Percentiles rank a stretch among this genome's conserved stretches.
Evolutionary conservation across 1,140 invertebrate genomes (phyloP).

Genomic region (Zaprionus taronus): DNA sequence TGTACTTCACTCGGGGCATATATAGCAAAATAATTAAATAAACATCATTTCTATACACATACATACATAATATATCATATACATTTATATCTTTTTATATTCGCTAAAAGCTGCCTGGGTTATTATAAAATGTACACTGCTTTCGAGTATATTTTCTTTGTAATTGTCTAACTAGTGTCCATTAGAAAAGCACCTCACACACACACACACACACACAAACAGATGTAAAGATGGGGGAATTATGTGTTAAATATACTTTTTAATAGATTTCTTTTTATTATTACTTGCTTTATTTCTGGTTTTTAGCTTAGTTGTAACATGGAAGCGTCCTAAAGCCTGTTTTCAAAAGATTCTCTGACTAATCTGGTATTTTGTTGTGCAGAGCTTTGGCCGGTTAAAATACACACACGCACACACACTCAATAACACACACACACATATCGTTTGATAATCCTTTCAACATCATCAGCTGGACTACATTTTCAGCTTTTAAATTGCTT

Average conservation of each 20-base stretch:
- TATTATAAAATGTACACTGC: conserved; percentile 48
- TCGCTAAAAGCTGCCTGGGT: conserved; percentile 54
- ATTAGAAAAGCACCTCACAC: conserved; percentile 70
- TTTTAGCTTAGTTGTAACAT: conserved; percentile 38
- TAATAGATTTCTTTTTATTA: conserved; percentile 13
- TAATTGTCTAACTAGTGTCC: conserved; percentile 69
- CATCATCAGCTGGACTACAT: conserved; percentile 51
- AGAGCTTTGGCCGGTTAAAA: conserved; percentile 41
- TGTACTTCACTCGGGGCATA: conserved; percentile 1
- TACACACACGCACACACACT: conserved; percentile 33
- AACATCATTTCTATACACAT: conserved; percentile 1
- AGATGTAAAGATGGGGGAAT: conserved; percentile 30
- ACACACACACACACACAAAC: conserved; percentile 39
- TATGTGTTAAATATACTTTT: conserved; percentile 26
- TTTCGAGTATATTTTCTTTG: conserved; percentile 46
- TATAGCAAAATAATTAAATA: conserved; percentile 28
- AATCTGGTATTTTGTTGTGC: conserved; percentile 20
- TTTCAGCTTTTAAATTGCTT: conserved; percentile 27
- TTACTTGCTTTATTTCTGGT: conserved; percentile 14
- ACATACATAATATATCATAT: conserved; percentile 5
- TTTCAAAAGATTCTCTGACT: conserved; percentile 16
- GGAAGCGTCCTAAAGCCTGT: conserved; percentile 50
- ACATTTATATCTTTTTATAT: conserved; percentile 21
- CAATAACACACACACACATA: conserved; percentile 11
- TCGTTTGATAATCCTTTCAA: conserved; percentile 17